These are phyloP conservation scores for Trididemnum clinides DNA, from an alignment of 23 tunicate genomes.

Conservation along the genomic window DNA sequence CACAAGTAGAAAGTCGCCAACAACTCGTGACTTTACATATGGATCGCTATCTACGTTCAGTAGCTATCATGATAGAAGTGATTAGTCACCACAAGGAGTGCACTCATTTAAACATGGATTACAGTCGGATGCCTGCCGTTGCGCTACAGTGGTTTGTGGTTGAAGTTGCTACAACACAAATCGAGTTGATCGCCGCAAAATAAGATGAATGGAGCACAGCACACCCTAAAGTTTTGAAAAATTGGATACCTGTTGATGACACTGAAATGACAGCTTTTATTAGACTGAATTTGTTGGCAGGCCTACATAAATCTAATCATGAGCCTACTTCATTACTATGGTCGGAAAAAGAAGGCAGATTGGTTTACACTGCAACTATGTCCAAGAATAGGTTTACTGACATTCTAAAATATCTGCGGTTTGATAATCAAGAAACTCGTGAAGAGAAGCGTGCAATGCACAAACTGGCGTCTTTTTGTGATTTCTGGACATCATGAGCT, in stretches of 20 bases:
- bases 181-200: slow-evolving; percentile 7
- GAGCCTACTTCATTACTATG: slow-evolving; percentile 10
- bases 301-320: slow-evolving; percentile 14
- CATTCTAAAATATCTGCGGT: slow-evolving; percentile 7
- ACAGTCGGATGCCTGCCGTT: too few relatives aligned
- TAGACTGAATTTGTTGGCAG: slow-evolving; percentile 13
- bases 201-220: neutral
- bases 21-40: too few relatives aligned
- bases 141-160: too few relatives aligned
- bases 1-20: too few relatives aligned
- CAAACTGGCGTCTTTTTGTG: too few relatives aligned
- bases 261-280: neutral
- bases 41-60: too few relatives aligned
- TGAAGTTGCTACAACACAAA: too few relatives aligned
- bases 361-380: slow-evolving; percentile 3
- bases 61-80: too few relatives aligned
- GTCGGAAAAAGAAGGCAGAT: neutral
- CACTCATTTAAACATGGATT: too few relatives aligned
- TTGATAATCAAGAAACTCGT: neutral
- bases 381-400: slow-evolving; percentile 1
- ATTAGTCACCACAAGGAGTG: too few relatives aligned
- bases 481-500: too few relatives aligned
- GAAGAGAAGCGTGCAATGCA: neutral
- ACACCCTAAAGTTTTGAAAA: neutral
- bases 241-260: slow-evolving; percentile 6